These are phyloP conservation scores for Tachystola acroxantha DNA, from an alignment of 2,888 invertebrate genomes.

Conservation along the genomic window DNA sequence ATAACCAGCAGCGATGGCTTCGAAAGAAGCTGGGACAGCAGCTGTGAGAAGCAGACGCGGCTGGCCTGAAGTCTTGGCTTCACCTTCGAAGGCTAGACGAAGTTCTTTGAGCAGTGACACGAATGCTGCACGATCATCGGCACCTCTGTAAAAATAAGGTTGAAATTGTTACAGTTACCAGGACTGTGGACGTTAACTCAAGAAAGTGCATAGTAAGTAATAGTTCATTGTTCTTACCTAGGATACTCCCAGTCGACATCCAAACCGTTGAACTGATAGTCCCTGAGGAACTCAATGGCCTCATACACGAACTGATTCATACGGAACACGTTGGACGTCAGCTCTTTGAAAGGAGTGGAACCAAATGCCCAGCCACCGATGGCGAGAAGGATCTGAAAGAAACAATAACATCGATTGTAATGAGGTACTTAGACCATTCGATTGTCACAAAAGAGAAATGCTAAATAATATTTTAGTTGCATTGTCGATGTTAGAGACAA, in stretches of 20 bases:
- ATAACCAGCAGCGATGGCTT: conserved; percentile 95
- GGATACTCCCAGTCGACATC: conserved; percentile 98
- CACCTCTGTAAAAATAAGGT: conserved; percentile 82
- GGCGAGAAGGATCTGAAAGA: conserved; percentile 84
- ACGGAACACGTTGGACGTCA: conserved; percentile 93
- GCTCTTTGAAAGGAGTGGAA: conserved; percentile 95
- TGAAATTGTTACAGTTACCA: no score
- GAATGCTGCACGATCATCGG: conserved; percentile 91
- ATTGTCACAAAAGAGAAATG: no score
- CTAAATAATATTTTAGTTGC: no score
- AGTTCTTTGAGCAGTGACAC: conserved; percentile 91
- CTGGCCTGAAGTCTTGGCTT: conserved; percentile 91
- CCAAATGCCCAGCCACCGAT: conserved; percentile 98
- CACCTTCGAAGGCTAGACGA: conserved; percentile 94
- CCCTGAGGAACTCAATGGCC: conserved; percentile 93
- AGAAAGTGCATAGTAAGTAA: no score
- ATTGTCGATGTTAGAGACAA: no score
- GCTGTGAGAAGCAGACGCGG: conserved; percentile 89
- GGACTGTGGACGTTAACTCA: no score
- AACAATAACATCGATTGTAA: no score
- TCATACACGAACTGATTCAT: conserved; percentile 98
- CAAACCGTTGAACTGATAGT: conserved; percentile 94
- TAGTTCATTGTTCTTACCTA: conserved; percentile 75
- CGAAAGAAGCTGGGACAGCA: conserved; percentile 95
- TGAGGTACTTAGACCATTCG: no score